phyloP scores from a whole-genome alignment of 2,797 vertebrate species.

The Microhierax caerulescens region DNA sequence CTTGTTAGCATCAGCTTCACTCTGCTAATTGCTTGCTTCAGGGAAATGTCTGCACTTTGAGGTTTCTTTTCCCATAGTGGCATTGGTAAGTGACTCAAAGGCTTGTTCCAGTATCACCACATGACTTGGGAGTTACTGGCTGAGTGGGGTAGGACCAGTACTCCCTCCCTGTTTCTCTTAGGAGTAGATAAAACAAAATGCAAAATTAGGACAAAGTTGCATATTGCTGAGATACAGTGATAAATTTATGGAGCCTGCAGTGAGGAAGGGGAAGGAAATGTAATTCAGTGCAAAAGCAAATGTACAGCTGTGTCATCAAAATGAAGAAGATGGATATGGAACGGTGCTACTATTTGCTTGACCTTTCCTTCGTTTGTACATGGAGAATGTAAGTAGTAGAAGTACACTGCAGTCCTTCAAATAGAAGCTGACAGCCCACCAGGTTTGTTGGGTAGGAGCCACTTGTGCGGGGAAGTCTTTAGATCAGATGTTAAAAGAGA shows the following conservation, averaged over 20 bases:
- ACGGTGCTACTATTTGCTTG: neutral
- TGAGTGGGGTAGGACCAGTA: neutral
- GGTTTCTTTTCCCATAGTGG: slow-evolving; percentile 17
- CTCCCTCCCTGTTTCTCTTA: neutral
- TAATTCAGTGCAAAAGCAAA: neutral
- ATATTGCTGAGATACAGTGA: neutral
- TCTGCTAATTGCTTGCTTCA: slow-evolving; percentile 22
- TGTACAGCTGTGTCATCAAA: neutral
- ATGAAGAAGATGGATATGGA: neutral
- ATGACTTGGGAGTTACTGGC: neutral
- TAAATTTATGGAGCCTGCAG: neutral
- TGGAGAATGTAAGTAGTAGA: neutral
- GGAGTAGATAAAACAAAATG: neutral
- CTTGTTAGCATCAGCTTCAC: neutral
- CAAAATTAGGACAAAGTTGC: neutral
- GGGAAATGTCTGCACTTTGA: slow-evolving; percentile 32
- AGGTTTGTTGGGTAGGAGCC: neutral
- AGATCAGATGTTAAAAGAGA: neutral
- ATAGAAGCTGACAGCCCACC: neutral
- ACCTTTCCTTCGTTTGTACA: neutral
- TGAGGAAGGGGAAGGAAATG: neutral
- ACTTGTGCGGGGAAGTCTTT: neutral
- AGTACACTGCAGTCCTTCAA: fast-evolving
- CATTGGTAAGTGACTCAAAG: neutral
- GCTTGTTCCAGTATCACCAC: neutral